phyloP scores from a whole-genome alignment of 2,888 invertebrate species.

The Steinernema scapterisci region DNA sequence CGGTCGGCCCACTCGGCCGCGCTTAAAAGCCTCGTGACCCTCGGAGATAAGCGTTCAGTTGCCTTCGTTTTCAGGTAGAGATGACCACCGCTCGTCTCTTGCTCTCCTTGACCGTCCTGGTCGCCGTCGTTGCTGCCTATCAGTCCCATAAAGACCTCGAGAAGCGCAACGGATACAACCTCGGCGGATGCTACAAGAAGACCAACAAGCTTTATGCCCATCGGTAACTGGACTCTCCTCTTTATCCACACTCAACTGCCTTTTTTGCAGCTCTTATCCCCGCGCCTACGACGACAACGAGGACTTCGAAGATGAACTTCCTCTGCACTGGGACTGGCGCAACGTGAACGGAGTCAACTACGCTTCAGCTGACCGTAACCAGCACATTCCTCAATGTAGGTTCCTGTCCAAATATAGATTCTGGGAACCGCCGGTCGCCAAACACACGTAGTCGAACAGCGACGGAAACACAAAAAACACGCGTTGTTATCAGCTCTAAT shows the following conservation, averaged over 20 bases:
- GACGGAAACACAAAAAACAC: not conserved
- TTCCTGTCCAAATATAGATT: not conserved
- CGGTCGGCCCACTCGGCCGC: not conserved
- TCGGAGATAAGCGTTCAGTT: constrained; percentile 7
- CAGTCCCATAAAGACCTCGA: constrained; percentile 14
- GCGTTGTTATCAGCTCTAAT: not conserved
- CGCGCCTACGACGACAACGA: constrained; percentile 57
- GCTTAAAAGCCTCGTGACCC: not conserved
- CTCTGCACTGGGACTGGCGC: constrained; percentile 70
- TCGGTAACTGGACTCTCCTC: constrained; percentile 43
- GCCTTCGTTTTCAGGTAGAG: not conserved
- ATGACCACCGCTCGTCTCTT: constrained; percentile 3
- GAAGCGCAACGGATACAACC: constrained; percentile 47
- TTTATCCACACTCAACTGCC: not conserved
- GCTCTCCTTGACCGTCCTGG: constrained; percentile 5
- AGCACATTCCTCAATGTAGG: constrained; percentile 71
- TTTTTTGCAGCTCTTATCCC: constrained; percentile 45
- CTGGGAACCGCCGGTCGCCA: not conserved
- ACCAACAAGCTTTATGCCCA: constrained; percentile 48
- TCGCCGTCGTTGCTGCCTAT: constrained; percentile 1
- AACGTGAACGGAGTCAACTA: constrained; percentile 70
- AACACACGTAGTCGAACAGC: not conserved
- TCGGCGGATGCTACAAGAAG: constrained; percentile 59
- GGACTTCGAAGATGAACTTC: constrained; percentile 62
- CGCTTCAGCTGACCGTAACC: constrained; percentile 70